Percentiles rank a stretch among this genome's conserved stretches.
Evolutionary conservation across 2,797 vertebrate species (phyloP).

Genomic region (Ispidina lecontei): DNA sequence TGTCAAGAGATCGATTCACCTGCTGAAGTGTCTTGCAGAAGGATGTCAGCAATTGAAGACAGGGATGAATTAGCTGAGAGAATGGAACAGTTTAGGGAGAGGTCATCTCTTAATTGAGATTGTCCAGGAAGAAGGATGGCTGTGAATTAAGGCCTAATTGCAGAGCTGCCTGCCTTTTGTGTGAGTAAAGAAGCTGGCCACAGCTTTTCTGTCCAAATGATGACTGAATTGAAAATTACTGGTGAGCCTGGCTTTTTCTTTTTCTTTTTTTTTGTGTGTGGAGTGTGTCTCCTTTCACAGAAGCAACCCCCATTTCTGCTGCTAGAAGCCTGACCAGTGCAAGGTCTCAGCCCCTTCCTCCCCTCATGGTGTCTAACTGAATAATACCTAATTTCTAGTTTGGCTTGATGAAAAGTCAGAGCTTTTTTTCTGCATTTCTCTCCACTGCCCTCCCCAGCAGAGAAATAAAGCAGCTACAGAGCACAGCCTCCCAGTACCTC

Average conservation of each 20-base stretch:
- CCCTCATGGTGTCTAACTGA: not conserved
- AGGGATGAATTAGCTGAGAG: constrained; percentile 12
- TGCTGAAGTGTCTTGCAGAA: not conserved
- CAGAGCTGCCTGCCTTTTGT: not conserved
- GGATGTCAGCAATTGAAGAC: not conserved
- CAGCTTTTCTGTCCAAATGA: constrained; percentile 20
- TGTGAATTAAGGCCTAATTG: not conserved
- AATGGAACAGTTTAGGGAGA: not conserved
- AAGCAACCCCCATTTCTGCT: not conserved
- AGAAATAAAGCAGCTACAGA: constrained; percentile 16
- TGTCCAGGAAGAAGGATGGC: constrained; percentile 28
- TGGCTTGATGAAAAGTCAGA: not conserved
- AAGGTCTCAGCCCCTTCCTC: not conserved
- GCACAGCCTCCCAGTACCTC: not conserved
- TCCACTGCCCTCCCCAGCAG: not conserved
- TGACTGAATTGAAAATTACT: not conserved
- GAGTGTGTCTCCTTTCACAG: not conserved
- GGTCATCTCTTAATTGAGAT: constrained; percentile 50
- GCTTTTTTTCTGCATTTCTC: not conserved
- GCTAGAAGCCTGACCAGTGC: not conserved
- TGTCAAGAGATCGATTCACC: not conserved
- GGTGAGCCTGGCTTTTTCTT: not conserved
- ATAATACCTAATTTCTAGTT: constrained; percentile 1
- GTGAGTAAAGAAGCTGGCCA: constrained; percentile 1
- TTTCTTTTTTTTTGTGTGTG: not conserved